These are phyloP conservation scores for Panulirus ornatus DNA, from an alignment of 1,140 invertebrate species.

Conservation along the genomic window DNA sequence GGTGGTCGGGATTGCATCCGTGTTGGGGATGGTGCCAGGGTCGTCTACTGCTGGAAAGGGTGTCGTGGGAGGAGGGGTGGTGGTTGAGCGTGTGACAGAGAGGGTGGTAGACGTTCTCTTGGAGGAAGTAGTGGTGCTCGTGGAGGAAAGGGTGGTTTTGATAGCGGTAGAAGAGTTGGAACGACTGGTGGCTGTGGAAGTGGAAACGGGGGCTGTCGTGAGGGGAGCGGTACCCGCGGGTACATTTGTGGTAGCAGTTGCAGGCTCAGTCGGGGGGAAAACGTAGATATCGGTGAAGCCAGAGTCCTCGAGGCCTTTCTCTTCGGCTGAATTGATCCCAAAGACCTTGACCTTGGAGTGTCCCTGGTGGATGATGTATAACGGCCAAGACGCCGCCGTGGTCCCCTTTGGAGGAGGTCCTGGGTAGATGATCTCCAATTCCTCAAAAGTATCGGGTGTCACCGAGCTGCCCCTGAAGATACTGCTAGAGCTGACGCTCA, in stretches of 20 bases:
- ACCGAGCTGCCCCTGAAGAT: neutral
- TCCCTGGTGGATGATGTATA: conserved; percentile 68
- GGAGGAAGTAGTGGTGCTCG: conserved; percentile 12
- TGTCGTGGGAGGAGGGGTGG: neutral
- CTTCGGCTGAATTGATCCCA: conserved; percentile 59
- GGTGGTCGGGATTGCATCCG: neutral
- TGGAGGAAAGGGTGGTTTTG: neutral
- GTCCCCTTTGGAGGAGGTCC: conserved; percentile 20
- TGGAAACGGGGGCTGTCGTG: neutral
- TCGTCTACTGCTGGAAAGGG: neutral
- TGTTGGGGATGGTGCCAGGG: neutral
- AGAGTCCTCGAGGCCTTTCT: conserved; percentile 24
- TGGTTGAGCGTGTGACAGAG: conserved; percentile 16
- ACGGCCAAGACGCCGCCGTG: conserved; percentile 25
- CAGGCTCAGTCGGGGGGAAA: neutral
- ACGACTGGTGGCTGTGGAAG: conserved; percentile 4
- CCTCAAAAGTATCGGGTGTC: conserved; percentile 28
- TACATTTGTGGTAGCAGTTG: neutral
- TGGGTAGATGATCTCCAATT: conserved; percentile 40
- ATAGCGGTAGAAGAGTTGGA: neutral
- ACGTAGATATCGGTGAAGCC: conserved; percentile 22
- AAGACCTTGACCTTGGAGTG: conserved; percentile 72
- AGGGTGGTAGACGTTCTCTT: neutral
- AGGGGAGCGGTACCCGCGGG: neutral
- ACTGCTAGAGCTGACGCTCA: neutral